phyloP scores from a whole-genome alignment of 1,140 invertebrate genomes.

The Caligus rogercresseyi region DNA sequence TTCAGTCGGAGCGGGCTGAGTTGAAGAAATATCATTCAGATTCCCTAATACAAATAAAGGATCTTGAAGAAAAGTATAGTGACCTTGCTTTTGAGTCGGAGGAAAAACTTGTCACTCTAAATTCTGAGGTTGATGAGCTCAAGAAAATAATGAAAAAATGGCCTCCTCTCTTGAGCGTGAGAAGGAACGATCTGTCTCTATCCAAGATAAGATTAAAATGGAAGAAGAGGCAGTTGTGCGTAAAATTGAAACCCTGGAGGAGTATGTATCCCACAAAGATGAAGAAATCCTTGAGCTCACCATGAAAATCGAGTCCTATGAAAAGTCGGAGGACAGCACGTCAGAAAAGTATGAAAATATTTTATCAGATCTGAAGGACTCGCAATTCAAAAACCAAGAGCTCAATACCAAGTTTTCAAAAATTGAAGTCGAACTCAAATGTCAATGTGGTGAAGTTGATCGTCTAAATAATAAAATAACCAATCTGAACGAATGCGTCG shows the following conservation, averaged over 20 bases:
- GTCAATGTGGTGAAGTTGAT: background rate
- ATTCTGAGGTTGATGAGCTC: background rate
- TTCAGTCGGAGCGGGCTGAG: background rate
- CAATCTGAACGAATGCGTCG: background rate
- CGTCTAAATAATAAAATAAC: background rate
- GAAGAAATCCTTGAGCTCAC: background rate
- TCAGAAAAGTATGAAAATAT: background rate
- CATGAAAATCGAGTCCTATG: background rate
- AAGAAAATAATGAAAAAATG: background rate
- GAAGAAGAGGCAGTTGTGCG: constrained; percentile 4
- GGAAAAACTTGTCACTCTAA: background rate
- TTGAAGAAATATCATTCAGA: background rate
- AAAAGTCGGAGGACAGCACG: background rate
- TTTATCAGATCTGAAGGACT: background rate
- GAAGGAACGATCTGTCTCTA: background rate
- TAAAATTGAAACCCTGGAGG: constrained; percentile 12
- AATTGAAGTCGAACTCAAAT: background rate
- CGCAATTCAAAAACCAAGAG: background rate
- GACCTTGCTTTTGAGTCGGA: background rate
- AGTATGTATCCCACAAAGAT: background rate
- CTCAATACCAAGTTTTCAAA: background rate
- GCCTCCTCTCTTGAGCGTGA: background rate
- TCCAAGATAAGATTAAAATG: constrained; percentile 7
- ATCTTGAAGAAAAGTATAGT: constrained; percentile 4
- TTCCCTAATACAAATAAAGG: background rate